Conservation (phyloP, 2,797 vertebrate species). For the Lagorchestes hirsutus region DNA sequence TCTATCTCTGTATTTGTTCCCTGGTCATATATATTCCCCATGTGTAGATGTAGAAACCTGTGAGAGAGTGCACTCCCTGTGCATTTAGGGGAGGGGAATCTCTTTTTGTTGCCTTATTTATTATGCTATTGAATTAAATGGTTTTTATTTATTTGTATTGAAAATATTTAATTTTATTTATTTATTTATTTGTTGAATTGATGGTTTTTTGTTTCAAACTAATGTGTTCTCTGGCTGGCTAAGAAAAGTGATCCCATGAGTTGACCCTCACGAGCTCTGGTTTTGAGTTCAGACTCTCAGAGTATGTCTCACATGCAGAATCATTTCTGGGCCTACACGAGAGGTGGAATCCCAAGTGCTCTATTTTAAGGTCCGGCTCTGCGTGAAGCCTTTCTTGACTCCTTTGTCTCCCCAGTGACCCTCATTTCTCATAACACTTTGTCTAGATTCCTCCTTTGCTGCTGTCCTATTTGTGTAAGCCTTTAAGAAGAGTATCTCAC, state of each 20-base stretch:
- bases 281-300: background rate
- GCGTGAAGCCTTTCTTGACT: background rate
- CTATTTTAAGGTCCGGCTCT: background rate
- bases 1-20: background rate
- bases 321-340: background rate
- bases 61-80: background rate
- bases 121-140: background rate
- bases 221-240: background rate
- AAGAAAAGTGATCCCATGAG: background rate
- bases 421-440: background rate
- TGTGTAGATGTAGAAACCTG: background rate
- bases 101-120: background rate
- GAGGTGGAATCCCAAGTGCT: background rate
- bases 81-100: background rate
- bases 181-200: background rate
- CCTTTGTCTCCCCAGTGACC: background rate
- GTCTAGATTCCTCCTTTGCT: background rate
- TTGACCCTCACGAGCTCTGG: background rate
- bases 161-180: background rate
- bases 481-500: background rate
- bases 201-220: background rate
- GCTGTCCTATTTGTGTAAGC: background rate
- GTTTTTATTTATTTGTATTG: too few species aligned
- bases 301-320: background rate
- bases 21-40: background rate